Base-by-base conservation (phyloP, 2,888 invertebrate genomes). In the Oxyscelio sp. region DNA sequence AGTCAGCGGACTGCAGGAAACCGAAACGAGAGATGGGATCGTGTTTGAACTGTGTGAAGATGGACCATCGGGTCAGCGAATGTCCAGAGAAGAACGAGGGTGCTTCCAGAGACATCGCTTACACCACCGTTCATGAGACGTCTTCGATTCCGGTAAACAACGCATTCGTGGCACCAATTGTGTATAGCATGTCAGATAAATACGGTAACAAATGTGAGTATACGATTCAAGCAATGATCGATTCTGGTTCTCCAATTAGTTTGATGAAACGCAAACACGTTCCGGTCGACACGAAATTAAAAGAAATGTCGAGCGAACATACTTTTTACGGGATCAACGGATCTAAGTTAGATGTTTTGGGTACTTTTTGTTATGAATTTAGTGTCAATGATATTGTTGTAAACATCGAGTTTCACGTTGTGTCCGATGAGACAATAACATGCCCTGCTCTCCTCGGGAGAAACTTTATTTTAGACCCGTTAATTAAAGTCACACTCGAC, bases 171-270 rank as follows among this genome's bases (percentile, higher is more conserved):
- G 13, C 54, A 31, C 27, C 40, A 17, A 15, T 75, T 24, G 58
- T 50, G 22, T 71, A 34, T 34, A n/a, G 11, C 11, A 9, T 38
- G 5, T 11, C 31, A 11, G 59, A 43, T 19, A 34, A 52, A 19
- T 21, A 63, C 8, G 61, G 56, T 34, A 27, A 61, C 5, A 17
- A 4, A 11, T 63, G 54, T 56, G 27, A 63, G 17, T 63, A 43
- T 48, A 24, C 0, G 0, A 11, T 54, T 27, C n/a, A 22, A 6
- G 63, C 63, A 15, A 19, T 79, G 11, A 13, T 70, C 11, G 70
- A 73, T 56, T 31, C 78, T 13, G 65, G 70, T 24, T 54, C 70
- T 11, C 63, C 70, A 2, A 50, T 61, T 6, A 80, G 65, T 17
- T 15, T 59, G 15, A 73, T 80, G 11, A 71, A 68, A 58, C 9